phyloP scores from a whole-genome alignment of 2,113 vertebrate genomes.

The Gracilinanus agilis region DNA sequence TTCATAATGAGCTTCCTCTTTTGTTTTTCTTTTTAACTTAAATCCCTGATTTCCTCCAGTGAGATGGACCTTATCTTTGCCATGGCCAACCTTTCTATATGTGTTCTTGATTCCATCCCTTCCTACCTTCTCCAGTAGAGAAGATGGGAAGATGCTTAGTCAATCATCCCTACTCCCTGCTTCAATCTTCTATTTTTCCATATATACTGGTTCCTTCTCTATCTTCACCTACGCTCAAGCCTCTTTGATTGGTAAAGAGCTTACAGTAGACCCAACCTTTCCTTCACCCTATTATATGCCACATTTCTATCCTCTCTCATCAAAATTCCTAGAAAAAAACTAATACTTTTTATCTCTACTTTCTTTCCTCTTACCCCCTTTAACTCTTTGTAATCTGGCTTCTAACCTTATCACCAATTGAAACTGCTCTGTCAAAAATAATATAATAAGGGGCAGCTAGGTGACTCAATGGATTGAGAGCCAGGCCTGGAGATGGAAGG shows the following conservation, averaged over 20 bases:
- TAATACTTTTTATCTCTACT: background rate
- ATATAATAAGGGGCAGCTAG: too few relatives aligned
- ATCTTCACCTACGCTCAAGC: background rate
- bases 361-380: background rate
- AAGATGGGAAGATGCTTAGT: background rate
- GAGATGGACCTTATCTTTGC: background rate
- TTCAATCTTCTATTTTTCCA: background rate
- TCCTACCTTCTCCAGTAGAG: background rate
- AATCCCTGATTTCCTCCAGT: background rate
- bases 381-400: too few relatives aligned
- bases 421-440: too few relatives aligned
- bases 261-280: background rate
- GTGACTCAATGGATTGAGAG: too few relatives aligned
- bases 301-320: background rate
- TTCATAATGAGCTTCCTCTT: background rate
- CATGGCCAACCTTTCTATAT: background rate
- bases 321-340: background rate
- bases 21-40: background rate
- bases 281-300: background rate
- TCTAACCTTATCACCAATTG: too few relatives aligned
- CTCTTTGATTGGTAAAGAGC: background rate
- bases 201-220: background rate
- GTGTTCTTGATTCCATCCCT: background rate
- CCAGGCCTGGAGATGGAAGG: too few relatives aligned
- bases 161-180: background rate